Percentiles rank a stretch among this genome's conserved stretches.
phyloP scores from a whole-genome alignment of 2,113 vertebrate species.

The Hiodon alosoides region DNA sequence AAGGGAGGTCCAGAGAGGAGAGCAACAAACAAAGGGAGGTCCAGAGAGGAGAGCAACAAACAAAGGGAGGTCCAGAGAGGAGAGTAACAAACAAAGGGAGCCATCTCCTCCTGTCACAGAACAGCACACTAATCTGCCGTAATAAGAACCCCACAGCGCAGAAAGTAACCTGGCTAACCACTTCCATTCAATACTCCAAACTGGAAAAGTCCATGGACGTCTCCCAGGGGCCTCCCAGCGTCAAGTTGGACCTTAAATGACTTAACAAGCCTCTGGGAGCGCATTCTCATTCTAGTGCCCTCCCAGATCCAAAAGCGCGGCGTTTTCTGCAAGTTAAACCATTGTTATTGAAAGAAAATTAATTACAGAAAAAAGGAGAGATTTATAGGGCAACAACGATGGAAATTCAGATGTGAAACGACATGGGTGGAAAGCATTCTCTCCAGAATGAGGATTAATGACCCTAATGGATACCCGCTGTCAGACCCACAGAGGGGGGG shows the following conservation, averaged over 20 bases:
- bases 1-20: too few species aligned
- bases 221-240: too few species aligned
- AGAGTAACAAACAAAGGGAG: too few species aligned
- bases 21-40: too few species aligned
- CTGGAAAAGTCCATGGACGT: too few species aligned
- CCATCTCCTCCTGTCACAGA: too few species aligned
- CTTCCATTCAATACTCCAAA: too few species aligned
- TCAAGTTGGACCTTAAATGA: background rate
- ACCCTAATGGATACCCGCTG: background rate
- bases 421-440: background rate
- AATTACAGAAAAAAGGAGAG: background rate
- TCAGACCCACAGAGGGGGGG: background rate
- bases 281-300: background rate
- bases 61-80: too few species aligned
- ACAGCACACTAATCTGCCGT: too few species aligned
- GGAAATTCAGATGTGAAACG: background rate
- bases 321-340: background rate
- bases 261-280: background rate
- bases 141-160: too few species aligned
- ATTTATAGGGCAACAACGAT: background rate
- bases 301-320: background rate
- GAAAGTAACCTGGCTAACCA: too few species aligned
- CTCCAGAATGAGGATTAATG: background rate
- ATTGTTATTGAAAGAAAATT: background rate
- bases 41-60: too few species aligned